These are phyloP conservation scores for Caenorhabditis macrosperma DNA, from an alignment of 2,888 invertebrate species.

Conservation along the genomic window DNA sequence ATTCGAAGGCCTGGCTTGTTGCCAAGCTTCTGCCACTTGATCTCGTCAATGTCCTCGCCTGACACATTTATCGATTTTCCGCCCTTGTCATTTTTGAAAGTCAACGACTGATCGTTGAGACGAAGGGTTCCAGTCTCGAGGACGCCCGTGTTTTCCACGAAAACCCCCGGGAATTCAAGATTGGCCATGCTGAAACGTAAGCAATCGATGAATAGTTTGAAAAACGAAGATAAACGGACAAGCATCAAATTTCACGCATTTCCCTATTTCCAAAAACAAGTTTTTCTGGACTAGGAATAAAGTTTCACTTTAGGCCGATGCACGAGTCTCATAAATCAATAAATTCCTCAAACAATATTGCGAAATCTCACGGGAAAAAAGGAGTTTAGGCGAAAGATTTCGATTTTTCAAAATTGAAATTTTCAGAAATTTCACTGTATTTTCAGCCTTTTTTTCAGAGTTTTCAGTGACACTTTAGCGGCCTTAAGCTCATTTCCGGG, in stretches of 20 bases:
- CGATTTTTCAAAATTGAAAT: too few species aligned
- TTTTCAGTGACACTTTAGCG: too few species aligned
- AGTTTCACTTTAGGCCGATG: too few species aligned
- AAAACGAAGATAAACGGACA: constrained; percentile 2
- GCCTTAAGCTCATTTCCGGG: too few species aligned
- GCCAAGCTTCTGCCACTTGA: constrained; percentile 93
- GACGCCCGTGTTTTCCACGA: constrained; percentile 75
- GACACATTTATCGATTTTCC: constrained; percentile 88
- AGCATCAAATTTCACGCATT: too few species aligned
- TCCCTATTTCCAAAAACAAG: too few species aligned
- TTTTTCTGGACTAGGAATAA: too few species aligned
- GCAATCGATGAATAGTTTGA: background rate
- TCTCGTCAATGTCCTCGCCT: constrained; percentile 89
- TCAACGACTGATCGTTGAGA: constrained; percentile 90
- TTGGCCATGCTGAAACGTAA: constrained; percentile 35
- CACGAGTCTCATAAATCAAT: too few species aligned
- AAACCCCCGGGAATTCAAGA: constrained; percentile 71
- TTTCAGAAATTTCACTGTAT: background rate
- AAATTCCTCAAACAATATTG: too few species aligned
- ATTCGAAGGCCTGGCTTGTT: constrained; percentile 92
- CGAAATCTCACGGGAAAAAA: too few species aligned
- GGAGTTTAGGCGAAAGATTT: background rate
- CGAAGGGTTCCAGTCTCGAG: constrained; percentile 87
- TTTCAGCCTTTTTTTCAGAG: too few species aligned
- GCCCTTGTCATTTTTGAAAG: constrained; percentile 95